Conservation (phyloP, 2,888 invertebrate genomes). For the Synanthedon vespiformis region DNA sequence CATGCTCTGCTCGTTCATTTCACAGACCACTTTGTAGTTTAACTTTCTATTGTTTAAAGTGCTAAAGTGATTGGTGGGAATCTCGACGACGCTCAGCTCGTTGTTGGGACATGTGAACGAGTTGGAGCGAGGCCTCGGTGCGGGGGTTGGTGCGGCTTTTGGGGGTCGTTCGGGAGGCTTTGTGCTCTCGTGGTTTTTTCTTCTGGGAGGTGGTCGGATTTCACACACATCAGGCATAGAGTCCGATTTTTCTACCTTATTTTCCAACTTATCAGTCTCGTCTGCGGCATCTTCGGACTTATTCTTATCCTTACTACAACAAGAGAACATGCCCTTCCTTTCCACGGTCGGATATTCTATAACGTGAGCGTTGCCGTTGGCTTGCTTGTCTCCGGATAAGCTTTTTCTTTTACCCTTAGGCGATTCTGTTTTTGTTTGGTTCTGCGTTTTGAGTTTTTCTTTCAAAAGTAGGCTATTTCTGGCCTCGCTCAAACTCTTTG, state of each 20-base stretch:
- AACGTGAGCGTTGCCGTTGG: slow-evolving; percentile 64
- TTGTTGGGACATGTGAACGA: slow-evolving; percentile 63
- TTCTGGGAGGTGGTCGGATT: slow-evolving; percentile 74
- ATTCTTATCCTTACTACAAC: slow-evolving; percentile 74
- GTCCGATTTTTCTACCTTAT: slow-evolving; percentile 46
- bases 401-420: slow-evolving; percentile 61
- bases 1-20: slow-evolving; percentile 46
- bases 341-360: slow-evolving; percentile 81
- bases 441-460: slow-evolving; percentile 48
- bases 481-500: slow-evolving; percentile 62
- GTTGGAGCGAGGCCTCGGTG: slow-evolving; percentile 68
- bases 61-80: slow-evolving; percentile 52
- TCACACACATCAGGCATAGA: slow-evolving; percentile 61
- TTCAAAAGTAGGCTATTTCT: slow-evolving; percentile 62
- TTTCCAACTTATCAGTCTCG: slow-evolving; percentile 44
- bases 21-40: slow-evolving; percentile 57
- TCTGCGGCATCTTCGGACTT: slow-evolving; percentile 64
- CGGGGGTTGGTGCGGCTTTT: slow-evolving; percentile 65
- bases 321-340: slow-evolving; percentile 79
- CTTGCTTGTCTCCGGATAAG: slow-evolving; percentile 41
- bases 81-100: slow-evolving; percentile 53
- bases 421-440: slow-evolving; percentile 47
- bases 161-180: slow-evolving; percentile 78
- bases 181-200: slow-evolving; percentile 63
- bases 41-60: slow-evolving; percentile 57